Conservation (phyloP, 1,140 invertebrate genomes). For the Chymomyza costata region DNA sequence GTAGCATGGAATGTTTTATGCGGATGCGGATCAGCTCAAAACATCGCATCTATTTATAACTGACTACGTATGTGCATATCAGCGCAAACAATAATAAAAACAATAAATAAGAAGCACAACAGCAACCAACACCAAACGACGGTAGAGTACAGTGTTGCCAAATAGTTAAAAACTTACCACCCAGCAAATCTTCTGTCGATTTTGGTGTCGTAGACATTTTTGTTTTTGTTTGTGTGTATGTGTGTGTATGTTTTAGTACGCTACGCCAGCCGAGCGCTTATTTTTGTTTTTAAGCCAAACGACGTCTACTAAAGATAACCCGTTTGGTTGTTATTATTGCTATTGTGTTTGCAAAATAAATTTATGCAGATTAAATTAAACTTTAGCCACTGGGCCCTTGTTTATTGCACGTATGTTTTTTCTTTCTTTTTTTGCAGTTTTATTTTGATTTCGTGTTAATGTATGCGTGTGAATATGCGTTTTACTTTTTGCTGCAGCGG, state of each 20-base stretch:
- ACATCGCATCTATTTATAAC: too few relatives aligned
- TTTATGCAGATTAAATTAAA: conserved; percentile 52
- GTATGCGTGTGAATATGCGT: conserved; percentile 64
- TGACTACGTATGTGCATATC: conserved; percentile 1
- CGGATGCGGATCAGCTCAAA: too few relatives aligned
- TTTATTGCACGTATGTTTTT: conserved; percentile 33
- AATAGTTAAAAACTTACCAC: conserved; percentile 53
- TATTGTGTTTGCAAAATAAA: conserved; percentile 21
- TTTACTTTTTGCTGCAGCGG: conserved; percentile 61
- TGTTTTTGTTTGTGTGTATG: conserved; percentile 45
- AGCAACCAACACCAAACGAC: conserved; percentile 30
- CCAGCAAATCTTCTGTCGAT: conserved; percentile 67
- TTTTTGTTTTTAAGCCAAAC: conserved; percentile 43
- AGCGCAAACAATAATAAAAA: conserved; percentile 19
- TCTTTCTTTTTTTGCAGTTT: background rate
- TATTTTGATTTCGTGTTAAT: conserved; percentile 20
- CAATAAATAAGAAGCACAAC: background rate
- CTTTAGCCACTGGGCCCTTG: conserved; percentile 51
- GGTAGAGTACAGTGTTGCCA: conserved; percentile 13
- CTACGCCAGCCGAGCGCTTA: conserved; percentile 17
- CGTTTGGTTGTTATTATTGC: conserved; percentile 46
- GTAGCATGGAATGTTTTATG: too few relatives aligned
- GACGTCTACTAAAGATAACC: conserved; percentile 57
- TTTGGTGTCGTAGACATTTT: conserved; percentile 68
- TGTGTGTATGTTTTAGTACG: conserved; percentile 27